These are phyloP conservation scores for Rhabdomys pumilio DNA, from an alignment of 2,797 vertebrate species.

Conservation along the genomic window DNA sequence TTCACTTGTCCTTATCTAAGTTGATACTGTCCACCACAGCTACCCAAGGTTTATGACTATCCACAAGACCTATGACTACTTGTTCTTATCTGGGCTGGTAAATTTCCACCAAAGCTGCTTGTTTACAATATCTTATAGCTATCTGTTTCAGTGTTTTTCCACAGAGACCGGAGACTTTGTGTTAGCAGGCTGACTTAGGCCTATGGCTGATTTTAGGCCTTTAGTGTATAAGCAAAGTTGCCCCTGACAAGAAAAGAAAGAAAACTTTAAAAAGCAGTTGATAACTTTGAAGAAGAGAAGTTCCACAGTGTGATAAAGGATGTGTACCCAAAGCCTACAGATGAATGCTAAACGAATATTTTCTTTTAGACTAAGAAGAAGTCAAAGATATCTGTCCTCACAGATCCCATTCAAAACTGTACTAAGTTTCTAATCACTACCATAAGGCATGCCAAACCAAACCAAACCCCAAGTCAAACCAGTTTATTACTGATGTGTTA, in stretches of 20 bases:
- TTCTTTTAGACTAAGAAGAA: neutral
- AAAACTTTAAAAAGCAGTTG: neutral
- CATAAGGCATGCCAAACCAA: neutral
- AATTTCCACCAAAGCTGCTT: too few species aligned
- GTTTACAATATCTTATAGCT: too few species aligned
- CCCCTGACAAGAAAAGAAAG: neutral
- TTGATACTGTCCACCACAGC: too few species aligned
- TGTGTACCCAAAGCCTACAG: neutral
- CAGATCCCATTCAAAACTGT: neutral
- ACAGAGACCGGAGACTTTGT: too few species aligned
- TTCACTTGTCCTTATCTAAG: too few species aligned
- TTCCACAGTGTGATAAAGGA: neutral
- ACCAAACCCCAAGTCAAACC: neutral
- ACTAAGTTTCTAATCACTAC: neutral
- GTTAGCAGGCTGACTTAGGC: too few species aligned
- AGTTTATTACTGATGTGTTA: neutral
- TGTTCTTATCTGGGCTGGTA: too few species aligned
- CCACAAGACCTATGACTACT: too few species aligned
- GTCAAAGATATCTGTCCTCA: neutral
- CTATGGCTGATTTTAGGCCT: too few species aligned
- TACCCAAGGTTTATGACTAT: too few species aligned
- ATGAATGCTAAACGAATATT: neutral
- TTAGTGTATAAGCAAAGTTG: too few species aligned
- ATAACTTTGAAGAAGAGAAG: neutral
- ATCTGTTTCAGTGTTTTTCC: too few species aligned